Evolutionary conservation across 2,888 invertebrate genomes (phyloP), one percentile per base, ranked within the genome.

Genomic region (Biston betularia): DNA sequence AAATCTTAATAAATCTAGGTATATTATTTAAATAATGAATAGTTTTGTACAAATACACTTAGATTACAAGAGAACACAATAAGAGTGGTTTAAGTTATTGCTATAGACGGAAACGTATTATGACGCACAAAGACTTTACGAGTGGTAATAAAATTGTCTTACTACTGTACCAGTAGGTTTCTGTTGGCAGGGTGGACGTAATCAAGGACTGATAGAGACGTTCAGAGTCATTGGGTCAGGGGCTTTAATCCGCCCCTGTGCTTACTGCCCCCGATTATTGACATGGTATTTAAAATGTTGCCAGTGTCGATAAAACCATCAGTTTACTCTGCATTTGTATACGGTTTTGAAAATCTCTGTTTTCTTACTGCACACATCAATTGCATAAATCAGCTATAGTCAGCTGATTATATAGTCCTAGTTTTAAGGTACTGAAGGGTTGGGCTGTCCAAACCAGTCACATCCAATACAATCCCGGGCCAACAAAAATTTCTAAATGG

Each of bases 201-300:
- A 84, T 82, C 80, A 80, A 78, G 65, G 70, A 79, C 78, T 80
- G 87, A 90, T 90, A 88, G 89, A 90, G 89, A 84, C 84, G 83
- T 86, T 78, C 78, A 79, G 82, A 89, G 90, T 89, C 89, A 90
- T 88, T 82, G 80, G 90, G 91, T 92, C 91, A 69, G 64, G 89
- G 89, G 88, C 81, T 80, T 59, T 84, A 84, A 84, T 83, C 85
- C 87, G 80, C 88, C 88, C 85, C 82, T 75, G 81, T 78, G 72
- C 79, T 86, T 82, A 80, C 72, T 75, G 69, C 53, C 65, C 44
- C 66, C 57, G 65, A 38, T 6, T 38, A 38, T 38, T 8, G 54
- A 69, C 61, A 63, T 35, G 54, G 67, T 38, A 55, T 46, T 73
- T 82, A 80, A 83, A 81, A 82, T 77, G 75, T 14, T 61, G 72